phyloP scores from a whole-genome alignment of 2,113 vertebrate genomes.

The Amia ocellicauda region DNA sequence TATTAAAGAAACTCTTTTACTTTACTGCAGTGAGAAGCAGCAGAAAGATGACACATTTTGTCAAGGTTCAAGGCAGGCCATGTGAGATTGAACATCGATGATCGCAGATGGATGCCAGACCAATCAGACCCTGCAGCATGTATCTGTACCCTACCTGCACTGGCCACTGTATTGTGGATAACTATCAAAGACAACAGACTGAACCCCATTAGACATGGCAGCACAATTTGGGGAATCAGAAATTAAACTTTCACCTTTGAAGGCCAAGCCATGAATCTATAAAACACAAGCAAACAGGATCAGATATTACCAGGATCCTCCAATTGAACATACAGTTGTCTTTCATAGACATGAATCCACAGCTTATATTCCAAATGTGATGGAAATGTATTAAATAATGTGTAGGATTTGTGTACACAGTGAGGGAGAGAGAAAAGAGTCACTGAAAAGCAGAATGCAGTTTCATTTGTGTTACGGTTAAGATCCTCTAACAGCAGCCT shows the following conservation, averaged over 20 bases:
- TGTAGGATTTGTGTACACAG: too few relatives aligned
- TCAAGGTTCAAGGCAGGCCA: slow-evolving; percentile 48
- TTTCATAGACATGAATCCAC: too few relatives aligned
- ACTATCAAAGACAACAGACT: slow-evolving; percentile 44
- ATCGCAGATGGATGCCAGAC: slow-evolving; percentile 41
- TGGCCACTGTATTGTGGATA: slow-evolving; percentile 41
- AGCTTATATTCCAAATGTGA: too few relatives aligned
- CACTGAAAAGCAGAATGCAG: too few relatives aligned
- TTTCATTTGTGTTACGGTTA: too few relatives aligned
- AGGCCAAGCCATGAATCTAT: neutral
- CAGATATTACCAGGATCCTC: too few relatives aligned
- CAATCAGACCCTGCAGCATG: slow-evolving; percentile 54
- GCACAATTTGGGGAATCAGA: slow-evolving; percentile 31
- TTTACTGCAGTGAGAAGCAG: slow-evolving; percentile 45
- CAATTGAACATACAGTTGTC: too few relatives aligned
- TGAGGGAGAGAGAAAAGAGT: too few relatives aligned
- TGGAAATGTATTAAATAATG: too few relatives aligned
- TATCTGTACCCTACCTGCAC: slow-evolving; percentile 53
- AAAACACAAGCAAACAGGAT: too few relatives aligned
- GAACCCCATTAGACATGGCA: slow-evolving; percentile 47
- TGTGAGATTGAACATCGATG: neutral
- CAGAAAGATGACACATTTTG: slow-evolving; percentile 59
- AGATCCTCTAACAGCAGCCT: too few relatives aligned
- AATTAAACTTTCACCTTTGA: slow-evolving; percentile 20
- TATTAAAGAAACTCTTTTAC: slow-evolving; percentile 42